These are phyloP conservation scores for Drosophila orena DNA, from an alignment of 1,140 invertebrate genomes.

Conservation along the genomic window DNA sequence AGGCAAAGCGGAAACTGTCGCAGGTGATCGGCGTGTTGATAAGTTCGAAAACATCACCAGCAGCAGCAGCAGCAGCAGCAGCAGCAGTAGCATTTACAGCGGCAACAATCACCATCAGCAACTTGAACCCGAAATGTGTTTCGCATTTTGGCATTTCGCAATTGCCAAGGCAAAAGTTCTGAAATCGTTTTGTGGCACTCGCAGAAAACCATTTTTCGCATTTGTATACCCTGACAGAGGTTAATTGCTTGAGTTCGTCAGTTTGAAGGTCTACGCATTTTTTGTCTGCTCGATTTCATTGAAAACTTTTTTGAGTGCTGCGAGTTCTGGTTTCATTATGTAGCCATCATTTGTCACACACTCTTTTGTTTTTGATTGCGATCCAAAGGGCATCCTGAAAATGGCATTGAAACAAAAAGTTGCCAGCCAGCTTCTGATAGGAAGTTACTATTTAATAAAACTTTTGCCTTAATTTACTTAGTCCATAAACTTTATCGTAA, in stretches of 20 bases:
- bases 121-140: constrained; percentile 42
- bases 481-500: constrained; percentile 15
- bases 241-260: constrained; percentile 26
- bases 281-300: not conserved
- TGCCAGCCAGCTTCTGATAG: not conserved
- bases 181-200: constrained; percentile 41
- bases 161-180: constrained; percentile 59
- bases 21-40: constrained; percentile 81
- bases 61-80: constrained; percentile 20
- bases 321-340: not conserved
- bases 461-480: constrained; percentile 9
- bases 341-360: not conserved
- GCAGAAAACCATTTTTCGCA: constrained; percentile 61
- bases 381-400: constrained; percentile 3
- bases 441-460: constrained; percentile 3
- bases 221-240: constrained; percentile 33
- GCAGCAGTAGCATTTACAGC: not conserved
- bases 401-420: constrained; percentile 1
- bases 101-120: constrained; percentile 15
- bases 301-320: constrained; percentile 3
- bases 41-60: constrained; percentile 61
- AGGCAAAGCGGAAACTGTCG: constrained; percentile 74
- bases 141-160: constrained; percentile 45
- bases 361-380: not conserved
- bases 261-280: constrained; percentile 7